phyloP scores from a whole-genome alignment of 2,888 invertebrate species.

The Parasteatoda lunata region DNA sequence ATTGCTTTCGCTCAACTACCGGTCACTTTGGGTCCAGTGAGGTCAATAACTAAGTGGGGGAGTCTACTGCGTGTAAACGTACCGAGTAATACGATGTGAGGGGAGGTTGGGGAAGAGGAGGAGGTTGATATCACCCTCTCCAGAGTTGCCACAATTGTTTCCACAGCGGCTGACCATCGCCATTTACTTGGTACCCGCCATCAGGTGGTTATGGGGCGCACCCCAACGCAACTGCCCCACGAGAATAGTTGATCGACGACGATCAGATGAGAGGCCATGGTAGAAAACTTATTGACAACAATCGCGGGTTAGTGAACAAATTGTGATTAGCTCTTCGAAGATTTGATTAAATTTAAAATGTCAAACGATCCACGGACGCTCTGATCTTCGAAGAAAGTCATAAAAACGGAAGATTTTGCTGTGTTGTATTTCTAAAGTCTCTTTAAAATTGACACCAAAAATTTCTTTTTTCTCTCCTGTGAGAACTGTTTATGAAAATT shows the following conservation, averaged over 20 bases:
- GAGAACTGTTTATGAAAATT: no score
- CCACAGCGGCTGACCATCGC: constrained; percentile 58
- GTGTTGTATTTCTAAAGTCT: no score
- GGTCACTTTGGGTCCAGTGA: constrained; percentile 23
- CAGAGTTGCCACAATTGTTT: constrained; percentile 37
- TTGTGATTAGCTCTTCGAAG: neutral
- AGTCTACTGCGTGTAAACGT: constrained; percentile 37
- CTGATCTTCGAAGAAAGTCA: no score
- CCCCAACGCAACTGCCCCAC: neutral
- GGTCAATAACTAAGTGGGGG: constrained; percentile 49
- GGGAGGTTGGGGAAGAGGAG: constrained; percentile 18
- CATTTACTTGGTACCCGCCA: constrained; percentile 14
- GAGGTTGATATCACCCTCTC: neutral
- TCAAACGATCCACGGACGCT: neutral
- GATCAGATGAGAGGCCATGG: constrained; percentile 7
- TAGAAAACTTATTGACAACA: neutral
- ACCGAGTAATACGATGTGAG: constrained; percentile 41
- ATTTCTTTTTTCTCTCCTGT: no score
- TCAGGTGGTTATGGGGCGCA: constrained; percentile 32
- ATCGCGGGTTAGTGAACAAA: constrained; percentile 11
- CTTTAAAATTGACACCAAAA: no score
- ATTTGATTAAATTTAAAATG: neutral
- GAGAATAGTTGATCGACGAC: neutral
- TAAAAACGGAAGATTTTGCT: no score
- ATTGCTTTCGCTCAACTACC: neutral